These are phyloP conservation scores for Loriculus beryllinus DNA, from an alignment of 2,797 vertebrate genomes.

Conservation along the genomic window DNA sequence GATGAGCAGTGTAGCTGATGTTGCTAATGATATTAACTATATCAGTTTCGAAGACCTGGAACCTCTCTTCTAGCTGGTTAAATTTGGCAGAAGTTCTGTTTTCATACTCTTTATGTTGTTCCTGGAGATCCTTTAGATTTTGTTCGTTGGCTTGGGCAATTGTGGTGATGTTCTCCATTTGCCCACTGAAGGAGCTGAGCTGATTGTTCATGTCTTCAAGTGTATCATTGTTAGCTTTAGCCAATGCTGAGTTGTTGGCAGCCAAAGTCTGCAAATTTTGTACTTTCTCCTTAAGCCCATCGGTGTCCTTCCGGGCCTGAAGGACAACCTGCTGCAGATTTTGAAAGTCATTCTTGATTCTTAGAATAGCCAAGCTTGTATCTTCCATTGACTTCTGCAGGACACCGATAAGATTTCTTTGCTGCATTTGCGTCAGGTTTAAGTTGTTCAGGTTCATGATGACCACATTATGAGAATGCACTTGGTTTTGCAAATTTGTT, in stretches of 20 bases:
- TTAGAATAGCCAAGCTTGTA: constrained; percentile 86
- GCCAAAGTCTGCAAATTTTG: constrained; percentile 85
- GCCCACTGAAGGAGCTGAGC: constrained; percentile 80
- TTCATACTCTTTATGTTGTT: constrained; percentile 85
- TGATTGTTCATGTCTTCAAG: constrained; percentile 90
- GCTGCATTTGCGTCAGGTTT: constrained; percentile 90
- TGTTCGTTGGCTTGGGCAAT: constrained; percentile 85
- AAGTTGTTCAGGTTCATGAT: constrained; percentile 87
- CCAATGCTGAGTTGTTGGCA: constrained; percentile 83
- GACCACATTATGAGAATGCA: constrained; percentile 82
- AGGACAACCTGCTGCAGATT: constrained; percentile 86
- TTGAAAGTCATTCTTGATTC: constrained; percentile 88
- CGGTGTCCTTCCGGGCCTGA: constrained; percentile 85
- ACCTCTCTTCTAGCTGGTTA: constrained; percentile 82
- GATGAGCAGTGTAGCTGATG: constrained; percentile 91
- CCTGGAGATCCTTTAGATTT: constrained; percentile 87
- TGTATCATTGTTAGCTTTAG: constrained; percentile 88
- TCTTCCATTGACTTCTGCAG: constrained; percentile 90
- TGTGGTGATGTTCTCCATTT: constrained; percentile 89
- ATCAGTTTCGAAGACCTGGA: constrained; percentile 85
- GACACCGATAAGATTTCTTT: constrained; percentile 81
- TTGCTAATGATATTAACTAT: constrained; percentile 91
- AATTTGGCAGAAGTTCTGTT: constrained; percentile 86
- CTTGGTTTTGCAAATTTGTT: constrained; percentile 85
- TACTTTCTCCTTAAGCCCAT: constrained; percentile 90